These are phyloP conservation scores for Syrista parreyssii DNA, from an alignment of 2,888 invertebrate species.

Conservation along the genomic window DNA sequence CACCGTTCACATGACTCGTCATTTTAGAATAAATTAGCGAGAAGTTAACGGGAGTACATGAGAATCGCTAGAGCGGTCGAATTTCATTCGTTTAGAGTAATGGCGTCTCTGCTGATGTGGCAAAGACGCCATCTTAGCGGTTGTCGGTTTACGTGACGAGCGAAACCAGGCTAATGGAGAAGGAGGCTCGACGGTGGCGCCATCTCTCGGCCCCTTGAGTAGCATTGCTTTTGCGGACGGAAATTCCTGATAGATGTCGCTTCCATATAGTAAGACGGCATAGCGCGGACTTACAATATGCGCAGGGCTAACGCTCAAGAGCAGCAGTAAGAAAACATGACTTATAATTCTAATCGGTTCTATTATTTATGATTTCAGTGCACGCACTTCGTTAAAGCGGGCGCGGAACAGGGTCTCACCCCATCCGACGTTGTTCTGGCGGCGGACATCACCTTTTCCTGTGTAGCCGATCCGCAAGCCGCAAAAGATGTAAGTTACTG, in stretches of 20 bases:
- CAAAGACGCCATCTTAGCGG: constrained; percentile 31
- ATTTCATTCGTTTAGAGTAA: constrained; percentile 29
- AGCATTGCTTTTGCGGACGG: neutral
- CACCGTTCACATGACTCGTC: too few species aligned
- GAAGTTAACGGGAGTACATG: too few species aligned
- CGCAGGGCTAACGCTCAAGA: too few species aligned
- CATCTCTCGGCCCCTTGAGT: constrained; percentile 34
- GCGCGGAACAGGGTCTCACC: constrained; percentile 87
- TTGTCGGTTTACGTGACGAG: constrained; percentile 30
- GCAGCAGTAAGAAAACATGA: too few species aligned
- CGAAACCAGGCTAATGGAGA: constrained; percentile 39
- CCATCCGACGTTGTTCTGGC: constrained; percentile 93
- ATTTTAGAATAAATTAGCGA: too few species aligned
- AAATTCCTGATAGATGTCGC: constrained; percentile 34
- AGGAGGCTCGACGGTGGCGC: constrained; percentile 27
- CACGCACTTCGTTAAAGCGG: constrained; percentile 85
- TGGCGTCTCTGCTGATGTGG: constrained; percentile 64
- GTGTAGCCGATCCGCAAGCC: constrained; percentile 93
- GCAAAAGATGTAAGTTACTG: constrained; percentile 85
- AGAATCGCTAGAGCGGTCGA: too few species aligned
- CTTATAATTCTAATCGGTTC: neutral
- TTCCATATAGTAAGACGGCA: neutral
- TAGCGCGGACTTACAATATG: neutral
- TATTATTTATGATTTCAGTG: constrained; percentile 70
- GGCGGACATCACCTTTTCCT: constrained; percentile 95